phyloP scores from a whole-genome alignment of 1,140 invertebrate genomes.

The Ceratosolen fusciceps region DNA sequence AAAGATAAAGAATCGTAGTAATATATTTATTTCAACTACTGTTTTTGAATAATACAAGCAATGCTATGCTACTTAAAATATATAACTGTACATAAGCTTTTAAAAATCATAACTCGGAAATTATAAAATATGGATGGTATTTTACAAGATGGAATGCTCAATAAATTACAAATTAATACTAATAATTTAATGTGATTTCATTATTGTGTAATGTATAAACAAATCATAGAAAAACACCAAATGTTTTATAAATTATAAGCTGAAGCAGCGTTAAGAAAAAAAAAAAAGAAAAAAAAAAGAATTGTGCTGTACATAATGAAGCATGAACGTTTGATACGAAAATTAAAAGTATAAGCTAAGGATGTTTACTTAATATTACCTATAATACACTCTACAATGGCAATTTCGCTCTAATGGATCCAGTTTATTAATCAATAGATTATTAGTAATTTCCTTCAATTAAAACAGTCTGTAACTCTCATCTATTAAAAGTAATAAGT shows the following conservation, averaged over 20 bases:
- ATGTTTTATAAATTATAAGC: conserved; percentile 31
- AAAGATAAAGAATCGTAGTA: conserved; percentile 9
- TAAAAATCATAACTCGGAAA: no score
- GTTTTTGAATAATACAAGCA: not conserved
- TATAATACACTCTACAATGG: conserved; percentile 22
- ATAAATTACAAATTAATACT: not conserved
- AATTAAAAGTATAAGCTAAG: conserved; percentile 20
- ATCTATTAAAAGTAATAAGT: conserved; percentile 29
- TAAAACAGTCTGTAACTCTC: conserved; percentile 40
- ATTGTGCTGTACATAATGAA: conserved; percentile 32
- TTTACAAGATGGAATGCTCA: conserved; percentile 6
- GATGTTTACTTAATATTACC: conserved; percentile 27
- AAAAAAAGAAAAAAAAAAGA: no score
- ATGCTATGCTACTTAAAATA: no score
- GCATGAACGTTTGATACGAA: conserved; percentile 28
- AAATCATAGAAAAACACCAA: conserved; percentile 9
- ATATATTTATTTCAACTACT: conserved; percentile 1
- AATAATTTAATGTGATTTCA: not conserved
- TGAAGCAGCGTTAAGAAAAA: conserved; percentile 25
- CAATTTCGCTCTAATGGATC: conserved; percentile 38
- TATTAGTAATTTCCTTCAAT: conserved; percentile 56
- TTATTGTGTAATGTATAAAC: conserved; percentile 6
- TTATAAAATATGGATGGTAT: not conserved
- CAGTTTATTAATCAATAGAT: conserved; percentile 56
- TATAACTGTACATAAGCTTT: not conserved